These are phyloP conservation scores for Margarornis squamiger DNA, from an alignment of 2,797 vertebrate species.

Conservation along the genomic window DNA sequence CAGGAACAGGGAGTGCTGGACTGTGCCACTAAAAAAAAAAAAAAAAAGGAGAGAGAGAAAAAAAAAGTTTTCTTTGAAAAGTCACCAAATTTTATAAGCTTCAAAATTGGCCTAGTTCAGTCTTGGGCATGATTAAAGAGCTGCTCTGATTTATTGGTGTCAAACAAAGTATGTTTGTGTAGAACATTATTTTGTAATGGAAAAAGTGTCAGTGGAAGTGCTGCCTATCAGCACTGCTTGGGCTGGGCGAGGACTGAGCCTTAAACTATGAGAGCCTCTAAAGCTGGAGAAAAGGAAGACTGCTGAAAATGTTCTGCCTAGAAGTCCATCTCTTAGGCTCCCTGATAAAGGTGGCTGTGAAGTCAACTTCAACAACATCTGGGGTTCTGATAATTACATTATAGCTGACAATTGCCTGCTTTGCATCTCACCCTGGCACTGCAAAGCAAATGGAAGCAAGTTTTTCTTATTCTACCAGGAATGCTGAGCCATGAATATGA, in stretches of 20 bases:
- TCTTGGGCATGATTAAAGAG: background rate
- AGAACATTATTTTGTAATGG: constrained; percentile 21
- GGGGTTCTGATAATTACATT: background rate
- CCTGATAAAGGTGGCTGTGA: background rate
- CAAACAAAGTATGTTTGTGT: constrained; percentile 34
- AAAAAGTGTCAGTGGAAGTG: background rate
- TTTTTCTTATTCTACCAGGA: background rate
- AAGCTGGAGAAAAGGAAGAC: background rate
- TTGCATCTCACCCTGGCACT: background rate
- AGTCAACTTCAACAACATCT: background rate
- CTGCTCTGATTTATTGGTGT: constrained; percentile 39
- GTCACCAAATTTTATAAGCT: constrained; percentile 37
- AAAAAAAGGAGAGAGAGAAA: background rate
- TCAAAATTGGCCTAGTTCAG: background rate
- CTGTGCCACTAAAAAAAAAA: background rate
- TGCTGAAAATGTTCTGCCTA: background rate
- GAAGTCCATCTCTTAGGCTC: background rate
- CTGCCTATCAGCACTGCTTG: background rate
- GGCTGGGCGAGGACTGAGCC: background rate
- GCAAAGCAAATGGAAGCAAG: background rate
- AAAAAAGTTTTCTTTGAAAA: constrained; percentile 24
- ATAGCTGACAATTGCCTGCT: background rate
- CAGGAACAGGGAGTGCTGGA: constrained; percentile 54
- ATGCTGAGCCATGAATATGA: background rate
- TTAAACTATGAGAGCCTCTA: background rate